phyloP scores from a whole-genome alignment of 2,888 invertebrate genomes.

The Cyrtodaria siliqua region DNA sequence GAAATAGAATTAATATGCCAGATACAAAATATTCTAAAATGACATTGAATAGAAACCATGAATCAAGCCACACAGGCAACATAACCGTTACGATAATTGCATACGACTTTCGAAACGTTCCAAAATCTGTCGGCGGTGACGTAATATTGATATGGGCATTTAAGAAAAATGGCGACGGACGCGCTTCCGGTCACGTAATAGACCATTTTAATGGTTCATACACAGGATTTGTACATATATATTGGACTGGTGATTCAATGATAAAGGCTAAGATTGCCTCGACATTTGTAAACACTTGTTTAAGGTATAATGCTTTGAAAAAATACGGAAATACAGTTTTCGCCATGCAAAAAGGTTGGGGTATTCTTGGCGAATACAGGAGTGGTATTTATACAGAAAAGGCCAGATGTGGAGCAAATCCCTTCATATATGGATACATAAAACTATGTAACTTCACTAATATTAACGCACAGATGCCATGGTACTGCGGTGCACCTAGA shows the following conservation, averaged over 20 bases:
- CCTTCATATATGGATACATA: constrained; percentile 21
- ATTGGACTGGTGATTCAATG: constrained; percentile 38
- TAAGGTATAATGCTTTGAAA: constrained; percentile 23
- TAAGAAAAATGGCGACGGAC: constrained; percentile 19
- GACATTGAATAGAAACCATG: no score
- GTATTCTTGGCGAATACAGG: constrained; percentile 35
- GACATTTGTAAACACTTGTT: constrained; percentile 42
- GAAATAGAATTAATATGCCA: no score
- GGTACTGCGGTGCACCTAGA: constrained; percentile 53
- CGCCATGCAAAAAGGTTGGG: constrained; percentile 31
- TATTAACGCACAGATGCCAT: constrained; percentile 34
- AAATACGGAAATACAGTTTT: constrained; percentile 54
- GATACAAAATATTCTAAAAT: no score
- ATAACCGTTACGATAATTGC: no score
- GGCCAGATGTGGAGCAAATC: constrained; percentile 43
- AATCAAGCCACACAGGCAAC: no score
- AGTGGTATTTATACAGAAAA: neutral
- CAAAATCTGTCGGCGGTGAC: constrained; percentile 54
- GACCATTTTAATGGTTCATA: constrained; percentile 54
- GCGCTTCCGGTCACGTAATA: constrained; percentile 36
- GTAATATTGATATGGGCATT: constrained; percentile 46
- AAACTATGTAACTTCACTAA: constrained; percentile 51
- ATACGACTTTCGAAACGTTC: no score
- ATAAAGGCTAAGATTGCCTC: constrained; percentile 40
- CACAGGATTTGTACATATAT: constrained; percentile 32